Evolutionary conservation across 53 echinoderm and acorn worm genomes (phyloP), one percentile per base, ranked within the genome.

Genomic region (Temnopleurus reevesii): DNA sequence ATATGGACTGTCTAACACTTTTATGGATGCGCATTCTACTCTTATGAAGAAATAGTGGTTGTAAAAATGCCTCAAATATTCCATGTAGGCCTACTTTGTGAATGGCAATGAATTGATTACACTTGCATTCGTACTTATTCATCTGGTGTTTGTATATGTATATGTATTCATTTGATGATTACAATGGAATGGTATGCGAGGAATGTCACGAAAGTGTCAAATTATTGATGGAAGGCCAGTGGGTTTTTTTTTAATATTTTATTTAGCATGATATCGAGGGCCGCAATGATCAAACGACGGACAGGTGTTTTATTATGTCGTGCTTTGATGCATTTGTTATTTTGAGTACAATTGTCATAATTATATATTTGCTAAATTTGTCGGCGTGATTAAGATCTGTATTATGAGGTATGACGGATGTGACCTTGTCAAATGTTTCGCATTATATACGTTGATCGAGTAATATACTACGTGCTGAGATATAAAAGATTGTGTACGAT

Each of bases 171-270:
- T 71, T 71, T 41, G 21, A 6, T 41, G 71, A 41, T 21, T 71
- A 41, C 71, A 71, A 71, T 41, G 41, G 71, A 41, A 38, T 4
- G 71, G 71, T n/a, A 71, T 71, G 71, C 23, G 8, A 8, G 71
- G 71, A 71, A 71, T 71, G 71, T 3, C 23, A 71, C 41, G 71
- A 71, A 19, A 71, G 71, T 71, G 71, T 71, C 8, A n/a, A 38
- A 7, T 71, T 8, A 36, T 71, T 71, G 71, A 71, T 71, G 19
- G 71, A 41, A n/a, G 21, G 43, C 23, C 41, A 21, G 6, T n/a
- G 36, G 36, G n/a, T 41, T 8, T 63, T 4, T 15, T 63, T 31
- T 28, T 19, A 8, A 12, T 71, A n/a, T n/a, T n/a, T n/a, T n/a
- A n/a, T n/a, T n/a, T n/a, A n/a, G n/a, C n/a, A n/a, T n/a, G n/a